Conservation (phyloP, 2,113 vertebrate species). For the Acanthisitta chloris region DNA sequence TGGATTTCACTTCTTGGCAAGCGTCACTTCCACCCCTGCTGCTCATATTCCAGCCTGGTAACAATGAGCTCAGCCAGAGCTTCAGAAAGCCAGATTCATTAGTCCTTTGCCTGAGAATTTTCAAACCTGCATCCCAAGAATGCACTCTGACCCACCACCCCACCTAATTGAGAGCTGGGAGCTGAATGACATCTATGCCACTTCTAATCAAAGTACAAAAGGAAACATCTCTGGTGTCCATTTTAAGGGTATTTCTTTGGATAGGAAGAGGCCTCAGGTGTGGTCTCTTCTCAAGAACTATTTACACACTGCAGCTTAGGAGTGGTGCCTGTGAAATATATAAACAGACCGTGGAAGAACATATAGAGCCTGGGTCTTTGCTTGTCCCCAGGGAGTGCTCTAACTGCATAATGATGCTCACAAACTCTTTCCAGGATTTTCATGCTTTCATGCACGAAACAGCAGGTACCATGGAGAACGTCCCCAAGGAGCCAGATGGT, state of each 20-base stretch:
- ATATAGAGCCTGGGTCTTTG: neutral
- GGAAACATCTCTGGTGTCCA: neutral
- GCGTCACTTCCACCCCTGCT: neutral
- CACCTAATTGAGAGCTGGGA: neutral
- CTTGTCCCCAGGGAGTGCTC: neutral
- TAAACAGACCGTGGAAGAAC: fast-evolving
- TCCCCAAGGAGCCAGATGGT: neutral
- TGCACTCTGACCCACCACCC: neutral
- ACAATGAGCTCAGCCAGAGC: neutral
- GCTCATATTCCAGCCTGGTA: neutral
- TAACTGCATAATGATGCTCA: neutral
- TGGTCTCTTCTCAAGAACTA: neutral
- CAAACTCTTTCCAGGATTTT: neutral
- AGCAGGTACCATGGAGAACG: neutral
- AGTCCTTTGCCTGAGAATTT: neutral
- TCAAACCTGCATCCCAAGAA: neutral
- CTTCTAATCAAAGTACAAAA: neutral
- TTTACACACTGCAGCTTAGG: neutral
- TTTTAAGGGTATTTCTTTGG: neutral
- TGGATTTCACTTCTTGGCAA: neutral
- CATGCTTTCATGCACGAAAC: neutral
- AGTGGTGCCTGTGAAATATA: neutral
- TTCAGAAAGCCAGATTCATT: neutral
- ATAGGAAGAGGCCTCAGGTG: neutral
- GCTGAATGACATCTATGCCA: neutral